Base-by-base conservation (phyloP, 2,888 invertebrate species). In the Dimorphilus gyrociliatus region DNA sequence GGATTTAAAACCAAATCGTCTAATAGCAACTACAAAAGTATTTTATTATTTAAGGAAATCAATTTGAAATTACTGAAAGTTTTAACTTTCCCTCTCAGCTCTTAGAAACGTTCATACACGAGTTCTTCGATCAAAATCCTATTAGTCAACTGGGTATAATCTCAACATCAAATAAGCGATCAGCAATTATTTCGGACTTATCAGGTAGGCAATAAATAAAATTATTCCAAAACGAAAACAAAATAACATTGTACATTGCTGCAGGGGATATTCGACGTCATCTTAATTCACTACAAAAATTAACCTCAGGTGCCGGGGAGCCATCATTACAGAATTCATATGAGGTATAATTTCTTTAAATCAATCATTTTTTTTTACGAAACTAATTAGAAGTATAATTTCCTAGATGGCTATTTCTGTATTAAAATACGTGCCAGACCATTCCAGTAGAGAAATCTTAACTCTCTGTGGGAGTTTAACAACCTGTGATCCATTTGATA, bases 111-210 rank as follows among this genome's bases (percentile, higher is more conserved):
- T 99, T 94, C 61, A 75, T 97, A 35, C 82, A 88, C 47, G 90
- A 92, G 59, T 97, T 82, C 58, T 92, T 94, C 63, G 92, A 94
- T 63, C 88, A 92, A 62, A 99, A 97, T 65, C 97, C 97, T 7
- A 80, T 97, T 31, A 90, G 92, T 55, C 97, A 99, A 63, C 67
- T 99, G 41, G 94, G 94, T 16, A 67, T 97, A 21, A 78, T 97
- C 40, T 69, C 76, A 7, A 78, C 88, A 52, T 78, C 79, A 51
- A 88, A 88, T 55, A 94, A 94, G 63, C 70, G 86, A 44, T 86
- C 90, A 2, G 92, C 94, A 53, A 84, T 79, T 64, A 65, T 7
- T 26, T 13, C 16, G n/a, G n/a, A 10, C 21, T 10, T 21, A 21
- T 21, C 8, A 21, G 8, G n/a, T 8, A 13, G 25, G 19, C 13